These are phyloP conservation scores for Nomia melanderi DNA, from an alignment of 1,140 invertebrate species.

Conservation along the genomic window DNA sequence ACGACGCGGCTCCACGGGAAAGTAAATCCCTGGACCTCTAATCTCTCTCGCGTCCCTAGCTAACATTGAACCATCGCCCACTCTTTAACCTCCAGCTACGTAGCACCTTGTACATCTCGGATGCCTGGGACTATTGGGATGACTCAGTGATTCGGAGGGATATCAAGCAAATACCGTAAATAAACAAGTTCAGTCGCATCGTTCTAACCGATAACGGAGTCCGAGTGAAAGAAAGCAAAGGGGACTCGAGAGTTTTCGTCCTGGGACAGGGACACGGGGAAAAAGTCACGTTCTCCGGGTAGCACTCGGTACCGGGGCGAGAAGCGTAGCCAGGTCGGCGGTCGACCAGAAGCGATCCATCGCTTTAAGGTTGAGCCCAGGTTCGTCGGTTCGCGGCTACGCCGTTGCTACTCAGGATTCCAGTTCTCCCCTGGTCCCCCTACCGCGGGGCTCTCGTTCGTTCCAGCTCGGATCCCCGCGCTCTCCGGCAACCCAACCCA, in stretches of 20 bases:
- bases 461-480: constrained; percentile 42
- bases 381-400: constrained; percentile 78
- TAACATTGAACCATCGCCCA: too few species aligned
- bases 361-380: constrained; percentile 79
- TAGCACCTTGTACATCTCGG: too few species aligned
- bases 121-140: too few species aligned
- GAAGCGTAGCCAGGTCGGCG: not conserved
- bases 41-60: not conserved
- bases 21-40: not conserved
- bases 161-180: too few species aligned
- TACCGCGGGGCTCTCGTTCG: constrained; percentile 29
- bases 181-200: too few species aligned
- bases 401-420: constrained; percentile 81
- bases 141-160: too few species aligned
- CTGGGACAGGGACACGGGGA: too few species aligned
- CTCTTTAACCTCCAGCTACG: too few species aligned
- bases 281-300: constrained; percentile 32
- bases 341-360: constrained; percentile 74
- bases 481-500: constrained; percentile 72
- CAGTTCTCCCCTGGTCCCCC: constrained; percentile 74
- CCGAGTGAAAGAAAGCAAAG: too few species aligned
- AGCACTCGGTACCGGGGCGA: constrained; percentile 48
- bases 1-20: not conserved
- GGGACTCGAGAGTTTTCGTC: too few species aligned
- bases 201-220: too few species aligned